A percentile compares a stretch with the other conserved stretches of the same genome.
Conservation (phyloP, 2,797 vertebrate species). For the Macropodus opercularis region DNA sequence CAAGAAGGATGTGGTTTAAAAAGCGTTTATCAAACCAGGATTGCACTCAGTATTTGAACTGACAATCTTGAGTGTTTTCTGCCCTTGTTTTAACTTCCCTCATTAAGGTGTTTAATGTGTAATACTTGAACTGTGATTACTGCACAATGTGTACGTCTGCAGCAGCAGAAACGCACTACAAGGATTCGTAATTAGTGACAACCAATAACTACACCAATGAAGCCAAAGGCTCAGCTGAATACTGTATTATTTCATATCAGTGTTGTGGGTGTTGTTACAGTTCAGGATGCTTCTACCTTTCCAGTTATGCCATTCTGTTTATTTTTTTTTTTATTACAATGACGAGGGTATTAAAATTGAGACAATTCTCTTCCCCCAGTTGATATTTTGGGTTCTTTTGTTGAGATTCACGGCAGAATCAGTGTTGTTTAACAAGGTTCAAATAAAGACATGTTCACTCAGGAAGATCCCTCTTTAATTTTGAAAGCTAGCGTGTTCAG, state of each 20-base stretch:
- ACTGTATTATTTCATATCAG: constrained; percentile 3
- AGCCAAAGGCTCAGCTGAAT: constrained; percentile 40
- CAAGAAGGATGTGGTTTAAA: background rate
- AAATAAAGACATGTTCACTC: constrained; percentile 14
- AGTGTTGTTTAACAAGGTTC: constrained; percentile 4
- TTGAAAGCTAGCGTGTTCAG: constrained; percentile 19
- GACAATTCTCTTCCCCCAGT: background rate
- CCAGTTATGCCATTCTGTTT: no score
- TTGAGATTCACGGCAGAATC: background rate
- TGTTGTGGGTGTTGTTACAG: constrained; percentile 21
- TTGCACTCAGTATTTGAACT: constrained; percentile 51
- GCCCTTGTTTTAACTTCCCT: constrained; percentile 19
- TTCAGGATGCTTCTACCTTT: background rate
- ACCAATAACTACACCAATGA: constrained; percentile 25
- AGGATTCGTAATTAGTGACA: constrained; percentile 2
- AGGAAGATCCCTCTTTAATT: constrained; percentile 36
- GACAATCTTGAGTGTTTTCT: constrained; percentile 65
- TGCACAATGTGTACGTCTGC: constrained; percentile 6
- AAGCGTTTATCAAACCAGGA: constrained; percentile 29
- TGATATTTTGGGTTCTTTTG: background rate
- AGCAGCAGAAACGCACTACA: constrained; percentile 16
- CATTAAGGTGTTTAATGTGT: constrained; percentile 15
- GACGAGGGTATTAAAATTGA: background rate
- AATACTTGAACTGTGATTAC: constrained; percentile 34
- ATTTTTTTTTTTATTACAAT: no score